Conservation (phyloP, 2,797 vertebrate genomes). For the Squalus acanthias region DNA sequence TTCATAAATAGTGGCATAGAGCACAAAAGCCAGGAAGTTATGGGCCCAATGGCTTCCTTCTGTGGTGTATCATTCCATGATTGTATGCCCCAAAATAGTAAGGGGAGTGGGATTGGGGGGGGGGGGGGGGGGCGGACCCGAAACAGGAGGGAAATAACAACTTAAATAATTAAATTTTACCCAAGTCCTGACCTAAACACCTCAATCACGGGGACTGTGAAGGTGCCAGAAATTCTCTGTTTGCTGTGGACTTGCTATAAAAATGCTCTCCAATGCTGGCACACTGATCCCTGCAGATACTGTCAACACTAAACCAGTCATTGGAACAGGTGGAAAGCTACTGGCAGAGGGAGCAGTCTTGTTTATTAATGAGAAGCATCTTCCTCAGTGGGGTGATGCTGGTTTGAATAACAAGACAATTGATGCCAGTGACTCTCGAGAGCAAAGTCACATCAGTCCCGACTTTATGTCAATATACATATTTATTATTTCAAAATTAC, state of each 20-base stretch:
- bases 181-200: not conserved
- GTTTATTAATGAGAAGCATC: not conserved
- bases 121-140: not conserved
- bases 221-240: not conserved
- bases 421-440: not conserved
- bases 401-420: slow-evolving; percentile 1
- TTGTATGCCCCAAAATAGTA: not conserved
- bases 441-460: not conserved
- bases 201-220: not conserved
- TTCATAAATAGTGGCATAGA: too few species aligned
- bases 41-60: not conserved
- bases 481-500: not conserved
- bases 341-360: not conserved
- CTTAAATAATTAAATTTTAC: not conserved
- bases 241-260: not conserved
- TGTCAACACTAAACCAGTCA: not conserved
- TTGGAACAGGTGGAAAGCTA: not conserved
- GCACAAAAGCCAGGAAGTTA: not conserved
- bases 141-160: not conserved
- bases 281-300: not conserved
- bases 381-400: not conserved
- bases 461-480: not conserved
- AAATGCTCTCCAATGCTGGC: too few species aligned
- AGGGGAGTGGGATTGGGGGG: not conserved
- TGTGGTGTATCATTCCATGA: not conserved